A percentile compares a stretch with the other conserved stretches of the same genome.
These are phyloP conservation scores for Mormyrops boulengeri DNA, from an alignment of 2,797 vertebrate genomes.

Conservation along the genomic window DNA sequence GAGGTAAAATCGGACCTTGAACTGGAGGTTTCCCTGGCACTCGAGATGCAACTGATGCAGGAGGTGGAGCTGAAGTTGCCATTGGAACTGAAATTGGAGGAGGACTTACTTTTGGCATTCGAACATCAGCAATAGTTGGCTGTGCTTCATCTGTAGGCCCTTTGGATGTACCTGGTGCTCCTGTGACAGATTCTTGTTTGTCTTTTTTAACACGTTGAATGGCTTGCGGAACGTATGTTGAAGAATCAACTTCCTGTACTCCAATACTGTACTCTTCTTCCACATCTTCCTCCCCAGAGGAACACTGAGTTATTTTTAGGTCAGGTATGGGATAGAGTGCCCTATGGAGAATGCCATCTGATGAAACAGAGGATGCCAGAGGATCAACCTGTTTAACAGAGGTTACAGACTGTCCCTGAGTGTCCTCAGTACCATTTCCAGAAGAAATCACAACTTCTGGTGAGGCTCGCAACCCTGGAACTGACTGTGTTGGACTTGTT, in stretches of 20 bases:
- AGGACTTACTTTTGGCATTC: slow-evolving; percentile 28
- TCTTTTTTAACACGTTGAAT: background rate
- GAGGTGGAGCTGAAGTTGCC: background rate
- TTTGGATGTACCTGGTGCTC: slow-evolving; percentile 1
- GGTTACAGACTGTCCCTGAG: slow-evolving; percentile 48
- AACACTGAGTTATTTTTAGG: slow-evolving; percentile 95
- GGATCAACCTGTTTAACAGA: background rate
- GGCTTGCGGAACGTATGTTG: slow-evolving; percentile 31
- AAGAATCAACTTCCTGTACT: slow-evolving; percentile 48
- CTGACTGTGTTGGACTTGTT: slow-evolving; percentile 74
- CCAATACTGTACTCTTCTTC: slow-evolving; percentile 77
- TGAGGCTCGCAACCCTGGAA: slow-evolving; percentile 44
- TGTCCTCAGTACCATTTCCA: slow-evolving; percentile 42
- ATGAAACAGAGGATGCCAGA: slow-evolving; percentile 48
- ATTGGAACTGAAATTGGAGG: background rate
- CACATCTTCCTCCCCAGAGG: slow-evolving; percentile 84
- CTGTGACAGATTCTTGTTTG: background rate
- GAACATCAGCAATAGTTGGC: slow-evolving; percentile 28
- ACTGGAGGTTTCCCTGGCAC: background rate
- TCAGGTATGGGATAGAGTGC: slow-evolving; percentile 86
- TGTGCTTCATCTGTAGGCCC: slow-evolving; percentile 32
- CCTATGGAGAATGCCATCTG: slow-evolving; percentile 56
- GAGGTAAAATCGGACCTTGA: slow-evolving; percentile 27
- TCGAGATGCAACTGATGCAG: background rate
- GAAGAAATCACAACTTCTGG: slow-evolving; percentile 47